Percentiles rank a stretch among this genome's conserved stretches.
phyloP scores from a whole-genome alignment of 2,888 invertebrate species.

The Emmelina monodactyla region DNA sequence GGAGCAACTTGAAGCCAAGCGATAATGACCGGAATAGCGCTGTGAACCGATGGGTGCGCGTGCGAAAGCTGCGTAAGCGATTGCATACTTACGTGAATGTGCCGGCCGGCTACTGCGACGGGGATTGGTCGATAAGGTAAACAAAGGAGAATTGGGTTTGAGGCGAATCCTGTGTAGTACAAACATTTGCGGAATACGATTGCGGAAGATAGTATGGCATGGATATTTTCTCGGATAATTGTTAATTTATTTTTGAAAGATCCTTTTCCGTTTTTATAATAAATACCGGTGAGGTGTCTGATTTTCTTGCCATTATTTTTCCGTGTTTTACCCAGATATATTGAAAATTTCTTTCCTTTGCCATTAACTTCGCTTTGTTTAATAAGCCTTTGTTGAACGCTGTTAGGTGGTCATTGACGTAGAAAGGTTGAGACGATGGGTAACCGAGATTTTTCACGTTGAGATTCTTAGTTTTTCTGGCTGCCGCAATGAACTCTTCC shows the following conservation, averaged over 20 bases:
- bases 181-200: too few relatives aligned
- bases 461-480: conserved; percentile 8
- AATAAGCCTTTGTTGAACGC: conserved; percentile 2
- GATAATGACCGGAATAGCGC: too few relatives aligned
- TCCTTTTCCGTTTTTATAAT: conserved; percentile 12
- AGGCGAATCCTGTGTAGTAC: too few relatives aligned
- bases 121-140: too few relatives aligned
- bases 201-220: too few relatives aligned
- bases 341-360: conserved; percentile 10
- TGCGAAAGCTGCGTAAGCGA: too few relatives aligned
- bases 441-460: conserved; percentile 6
- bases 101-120: too few relatives aligned
- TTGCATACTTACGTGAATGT: too few relatives aligned
- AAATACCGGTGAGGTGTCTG: conserved; percentile 12
- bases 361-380: conserved; percentile 3
- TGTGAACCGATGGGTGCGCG: too few relatives aligned
- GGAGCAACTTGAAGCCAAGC: too few relatives aligned
- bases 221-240: neutral
- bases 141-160: too few relatives aligned
- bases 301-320: conserved; percentile 15
- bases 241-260: conserved; percentile 4
- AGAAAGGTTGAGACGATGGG: conserved; percentile 3
- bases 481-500: conserved; percentile 10
- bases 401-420: conserved; percentile 13
- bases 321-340: conserved; percentile 15